A percentile compares a stretch with the other conserved stretches of the same genome.
These are phyloP conservation scores for Megalops atlanticus DNA, from an alignment of 2,113 vertebrate species.

Conservation along the genomic window DNA sequence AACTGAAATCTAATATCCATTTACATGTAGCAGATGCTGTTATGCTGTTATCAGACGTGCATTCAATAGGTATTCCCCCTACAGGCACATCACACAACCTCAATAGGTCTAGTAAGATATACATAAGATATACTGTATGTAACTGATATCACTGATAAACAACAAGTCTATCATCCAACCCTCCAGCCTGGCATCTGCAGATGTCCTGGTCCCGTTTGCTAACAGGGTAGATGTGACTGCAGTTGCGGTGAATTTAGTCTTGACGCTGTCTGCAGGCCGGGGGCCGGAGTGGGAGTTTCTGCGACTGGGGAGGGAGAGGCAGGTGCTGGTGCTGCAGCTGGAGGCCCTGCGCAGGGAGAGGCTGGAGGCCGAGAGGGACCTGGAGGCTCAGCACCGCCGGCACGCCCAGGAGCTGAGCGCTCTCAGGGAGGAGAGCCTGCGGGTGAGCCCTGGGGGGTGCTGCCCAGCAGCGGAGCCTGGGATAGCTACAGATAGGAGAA, in stretches of 20 bases:
- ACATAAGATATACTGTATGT: too few relatives aligned
- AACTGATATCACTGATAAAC: too few relatives aligned
- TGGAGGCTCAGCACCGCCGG: slow-evolving; percentile 60
- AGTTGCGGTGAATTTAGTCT: too few relatives aligned
- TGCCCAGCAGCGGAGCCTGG: background rate
- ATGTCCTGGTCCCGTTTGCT: too few relatives aligned
- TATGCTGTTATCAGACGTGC: too few relatives aligned
- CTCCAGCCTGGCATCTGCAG: too few relatives aligned
- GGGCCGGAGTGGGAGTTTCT: slow-evolving; percentile 55
- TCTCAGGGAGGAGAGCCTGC: slow-evolving; percentile 70
- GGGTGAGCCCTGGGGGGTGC: slow-evolving; percentile 59
- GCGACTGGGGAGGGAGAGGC: slow-evolving; percentile 65
- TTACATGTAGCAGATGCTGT: too few relatives aligned
- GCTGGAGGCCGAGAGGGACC: slow-evolving; percentile 64
- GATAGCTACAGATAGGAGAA: background rate
- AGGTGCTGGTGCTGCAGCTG: slow-evolving; percentile 69
- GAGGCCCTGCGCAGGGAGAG: slow-evolving; percentile 72
- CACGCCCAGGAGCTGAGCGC: slow-evolving; percentile 63
- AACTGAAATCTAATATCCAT: too few relatives aligned
- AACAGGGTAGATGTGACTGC: background rate
- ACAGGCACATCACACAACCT: too few relatives aligned
- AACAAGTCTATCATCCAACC: too few relatives aligned
- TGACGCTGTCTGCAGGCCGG: slow-evolving; percentile 44
- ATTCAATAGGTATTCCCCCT: too few relatives aligned
- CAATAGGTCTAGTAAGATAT: too few relatives aligned